Evolutionary conservation across 2,797 vertebrate species (phyloP), one percentile per base, ranked within the genome.

Genomic region (Notolabrus celidotus): DNA sequence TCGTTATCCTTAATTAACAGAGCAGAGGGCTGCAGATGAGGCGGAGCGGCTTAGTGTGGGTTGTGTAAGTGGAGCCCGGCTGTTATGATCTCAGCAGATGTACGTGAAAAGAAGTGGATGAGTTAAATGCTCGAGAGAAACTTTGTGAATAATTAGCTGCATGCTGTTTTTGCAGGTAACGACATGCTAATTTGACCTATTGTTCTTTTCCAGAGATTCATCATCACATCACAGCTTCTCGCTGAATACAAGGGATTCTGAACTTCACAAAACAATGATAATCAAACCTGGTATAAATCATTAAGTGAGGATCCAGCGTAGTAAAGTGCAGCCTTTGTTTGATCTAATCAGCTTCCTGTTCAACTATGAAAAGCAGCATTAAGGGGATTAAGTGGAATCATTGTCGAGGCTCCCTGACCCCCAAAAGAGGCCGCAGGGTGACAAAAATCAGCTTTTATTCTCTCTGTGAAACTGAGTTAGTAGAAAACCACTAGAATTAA

Each of bases 291-390:
- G 63, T 59, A 53, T 82, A 80, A 79, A 72, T 82, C 63, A 73
- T 56, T 58, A 84, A 72, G 60, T 70, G 34, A 70, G 70, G 65
- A 69, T 61, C 59, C 62, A 52, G 82, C 74, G 22, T 43, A 23
- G 57, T 55, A 77, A 74, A 86, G 63, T 79, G 77, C 62, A 62
- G 64, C 74, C 53, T 86, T 67, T 69, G 76, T 71, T 57, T 71
- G 66, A 81, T 88, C 68, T 88, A 93, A 93, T 94, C 89, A 93
- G 85, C 71, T 56, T 15, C 68, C 69, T 69, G 86, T 90, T 90
- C 70, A 82, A 9, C 29, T 46, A 41, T 64, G 73, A 79, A 77
- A 55, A 67, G 65, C 66, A 43, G 65, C 2, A 2, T 58, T 17
- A 43, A 58, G 42, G 54, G 34, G 53, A 2, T 58, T 17, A 43